phyloP scores from a whole-genome alignment of 2,113 vertebrate genomes.

The Aspidoscelis tigris region DNA sequence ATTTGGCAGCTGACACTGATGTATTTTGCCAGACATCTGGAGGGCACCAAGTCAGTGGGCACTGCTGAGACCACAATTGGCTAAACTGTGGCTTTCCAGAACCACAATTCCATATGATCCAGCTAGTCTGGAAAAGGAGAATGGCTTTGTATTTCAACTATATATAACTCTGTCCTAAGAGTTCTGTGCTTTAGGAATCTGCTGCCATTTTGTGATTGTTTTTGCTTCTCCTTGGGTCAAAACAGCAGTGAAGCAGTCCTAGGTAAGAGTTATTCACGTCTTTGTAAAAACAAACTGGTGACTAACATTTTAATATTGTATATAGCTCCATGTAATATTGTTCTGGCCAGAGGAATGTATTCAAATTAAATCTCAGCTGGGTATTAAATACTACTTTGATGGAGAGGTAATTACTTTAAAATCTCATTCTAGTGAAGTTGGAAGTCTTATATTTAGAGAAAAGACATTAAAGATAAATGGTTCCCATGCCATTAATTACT shows the following conservation, averaged over 20 bases:
- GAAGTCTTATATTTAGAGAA: conserved; percentile 58
- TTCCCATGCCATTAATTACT: conserved; percentile 60
- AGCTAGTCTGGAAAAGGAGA: no score
- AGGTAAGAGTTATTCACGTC: background rate
- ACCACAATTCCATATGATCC: no score
- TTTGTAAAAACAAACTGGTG: conserved; percentile 53
- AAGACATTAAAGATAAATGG: conserved; percentile 58
- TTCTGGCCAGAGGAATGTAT: conserved; percentile 56
- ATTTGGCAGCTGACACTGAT: no score
- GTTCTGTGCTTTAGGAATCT: background rate
- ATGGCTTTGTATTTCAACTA: no score
- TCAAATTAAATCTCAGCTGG: conserved; percentile 59
- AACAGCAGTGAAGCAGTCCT: background rate
- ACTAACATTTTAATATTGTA: conserved; percentile 64
- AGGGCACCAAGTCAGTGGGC: no score
- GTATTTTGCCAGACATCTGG: no score
- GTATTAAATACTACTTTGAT: conserved; percentile 61
- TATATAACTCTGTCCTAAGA: background rate
- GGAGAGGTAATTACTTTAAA: conserved; percentile 56
- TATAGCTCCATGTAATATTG: conserved; percentile 62
- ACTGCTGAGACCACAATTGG: no score
- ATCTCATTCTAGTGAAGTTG: conserved; percentile 54
- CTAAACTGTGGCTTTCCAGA: no score
- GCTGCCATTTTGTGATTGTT: background rate
- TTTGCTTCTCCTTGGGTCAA: background rate